Evolutionary conservation across 2,888 invertebrate species (phyloP).

Genomic region (Anoplius nigerrimus): DNA sequence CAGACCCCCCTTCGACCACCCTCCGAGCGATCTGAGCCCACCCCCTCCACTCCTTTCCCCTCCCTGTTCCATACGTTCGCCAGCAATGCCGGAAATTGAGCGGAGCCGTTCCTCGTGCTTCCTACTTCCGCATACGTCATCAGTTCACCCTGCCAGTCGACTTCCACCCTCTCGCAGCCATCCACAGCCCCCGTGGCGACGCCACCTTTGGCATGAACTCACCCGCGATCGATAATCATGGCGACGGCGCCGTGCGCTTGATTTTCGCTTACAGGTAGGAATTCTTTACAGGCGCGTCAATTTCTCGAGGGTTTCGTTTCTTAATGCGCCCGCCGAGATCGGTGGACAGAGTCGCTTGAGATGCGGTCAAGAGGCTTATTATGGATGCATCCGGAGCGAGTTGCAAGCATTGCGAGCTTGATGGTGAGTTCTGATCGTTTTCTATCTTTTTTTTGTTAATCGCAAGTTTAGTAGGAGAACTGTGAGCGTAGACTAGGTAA

Average conservation of each 20-base stretch:
- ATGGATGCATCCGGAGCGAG: too few relatives aligned
- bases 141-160: slow-evolving; percentile 47
- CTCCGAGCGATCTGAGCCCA: not conserved
- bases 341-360: too few relatives aligned
- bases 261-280: slow-evolving; percentile 46
- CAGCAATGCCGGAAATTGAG: slow-evolving; percentile 63
- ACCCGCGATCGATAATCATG: slow-evolving; percentile 59
- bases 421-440: too few relatives aligned
- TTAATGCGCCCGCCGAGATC: too few relatives aligned
- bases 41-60: not conserved
- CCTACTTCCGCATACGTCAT: slow-evolving; percentile 66
- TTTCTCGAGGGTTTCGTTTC: too few relatives aligned
- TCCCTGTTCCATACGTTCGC: slow-evolving; percentile 44
- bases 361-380: too few relatives aligned
- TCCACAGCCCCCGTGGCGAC: slow-evolving; percentile 25
- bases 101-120: slow-evolving; percentile 58
- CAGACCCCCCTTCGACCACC: too few relatives aligned
- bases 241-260: slow-evolving; percentile 60
- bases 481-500: too few relatives aligned
- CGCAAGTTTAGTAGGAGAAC: too few relatives aligned
- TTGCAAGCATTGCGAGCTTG: too few relatives aligned
- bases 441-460: too few relatives aligned
- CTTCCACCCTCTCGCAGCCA: slow-evolving; percentile 31
- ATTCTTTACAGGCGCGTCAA: too few relatives aligned
- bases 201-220: slow-evolving; percentile 54